Conservation (phyloP, 2,797 vertebrate genomes). For the Girardinus metallicus region DNA sequence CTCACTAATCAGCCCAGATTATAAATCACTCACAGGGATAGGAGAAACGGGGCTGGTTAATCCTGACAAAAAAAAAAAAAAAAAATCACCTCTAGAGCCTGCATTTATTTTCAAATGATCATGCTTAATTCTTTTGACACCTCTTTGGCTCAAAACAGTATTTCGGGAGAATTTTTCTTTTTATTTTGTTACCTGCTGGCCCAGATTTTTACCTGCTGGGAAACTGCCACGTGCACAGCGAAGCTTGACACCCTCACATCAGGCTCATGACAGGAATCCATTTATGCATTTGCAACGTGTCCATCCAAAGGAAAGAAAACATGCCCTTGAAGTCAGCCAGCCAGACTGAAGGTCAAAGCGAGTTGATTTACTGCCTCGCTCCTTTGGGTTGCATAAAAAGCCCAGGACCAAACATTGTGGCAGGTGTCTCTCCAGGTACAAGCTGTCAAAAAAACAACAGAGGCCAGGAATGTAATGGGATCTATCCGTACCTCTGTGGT, state of each 20-base stretch:
- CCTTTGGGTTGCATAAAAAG: constrained; percentile 33
- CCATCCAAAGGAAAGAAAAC: constrained; percentile 61
- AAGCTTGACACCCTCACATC: constrained; percentile 60
- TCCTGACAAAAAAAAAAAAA: constrained; percentile 36
- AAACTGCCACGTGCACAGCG: constrained; percentile 30
- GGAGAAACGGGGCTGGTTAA: constrained; percentile 35
- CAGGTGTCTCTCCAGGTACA: constrained; percentile 49
- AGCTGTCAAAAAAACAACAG: constrained; percentile 39
- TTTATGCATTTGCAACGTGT: constrained; percentile 72
- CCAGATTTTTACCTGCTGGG: constrained; percentile 41
- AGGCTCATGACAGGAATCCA: constrained; percentile 68
- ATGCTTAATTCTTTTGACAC: constrained; percentile 43
- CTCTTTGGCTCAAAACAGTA: constrained; percentile 28
- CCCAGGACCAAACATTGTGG: constrained; percentile 10
- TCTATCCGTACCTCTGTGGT: constrained; percentile 25
- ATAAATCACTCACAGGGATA: constrained; percentile 58
- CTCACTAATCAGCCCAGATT: constrained; percentile 62
- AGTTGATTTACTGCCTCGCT: constrained; percentile 62
- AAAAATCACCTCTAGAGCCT: constrained; percentile 51
- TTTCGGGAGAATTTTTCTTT: too few relatives aligned
- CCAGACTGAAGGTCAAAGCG: constrained; percentile 39
- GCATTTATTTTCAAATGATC: constrained; percentile 50
- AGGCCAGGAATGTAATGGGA: constrained; percentile 34
- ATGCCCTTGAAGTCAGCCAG: constrained; percentile 64
- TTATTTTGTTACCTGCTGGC: constrained; percentile 2